A percentile compares a stretch with the other conserved stretches of the same genome.
These are phyloP conservation scores for Zaprionus taronus DNA, from an alignment of 1,140 invertebrate genomes.

Conservation along the genomic window DNA sequence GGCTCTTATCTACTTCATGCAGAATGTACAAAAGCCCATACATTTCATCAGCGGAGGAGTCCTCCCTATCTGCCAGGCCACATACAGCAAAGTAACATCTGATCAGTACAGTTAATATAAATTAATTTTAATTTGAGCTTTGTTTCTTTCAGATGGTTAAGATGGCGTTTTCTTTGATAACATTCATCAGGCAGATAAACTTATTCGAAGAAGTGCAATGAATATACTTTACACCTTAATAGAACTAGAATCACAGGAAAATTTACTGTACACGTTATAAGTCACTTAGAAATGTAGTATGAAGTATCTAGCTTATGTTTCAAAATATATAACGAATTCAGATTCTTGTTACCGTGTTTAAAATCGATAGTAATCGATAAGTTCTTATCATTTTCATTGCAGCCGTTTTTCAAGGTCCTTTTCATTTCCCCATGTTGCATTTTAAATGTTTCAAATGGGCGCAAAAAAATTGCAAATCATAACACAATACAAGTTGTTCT, in stretches of 20 bases:
- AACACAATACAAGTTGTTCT: too few species aligned
- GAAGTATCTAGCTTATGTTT: too few species aligned
- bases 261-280: neutral
- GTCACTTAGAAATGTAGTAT: neutral
- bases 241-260: neutral
- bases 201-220: conserved; percentile 34
- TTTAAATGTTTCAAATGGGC: too few species aligned
- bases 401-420: too few species aligned
- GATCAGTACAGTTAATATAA: neutral
- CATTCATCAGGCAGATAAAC: conserved; percentile 57
- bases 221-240: neutral
- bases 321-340: too few species aligned
- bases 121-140: too few species aligned
- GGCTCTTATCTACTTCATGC: conserved; percentile 36
- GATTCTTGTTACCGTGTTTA: too few species aligned
- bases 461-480: too few species aligned
- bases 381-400: too few species aligned
- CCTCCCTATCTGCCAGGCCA: conserved; percentile 47
- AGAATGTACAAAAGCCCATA: conserved; percentile 47
- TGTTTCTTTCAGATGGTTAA: conserved; percentile 48
- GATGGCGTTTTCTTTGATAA: conserved; percentile 56
- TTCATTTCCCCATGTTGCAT: too few species aligned
- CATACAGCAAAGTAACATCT: conserved; percentile 43
- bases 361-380: too few species aligned
- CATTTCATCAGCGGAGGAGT: conserved; percentile 47